Evolutionary conservation across 2,113 vertebrate genomes (phyloP), one percentile per base, ranked within the genome.

Genomic region (Todiramphus chloris): DNA sequence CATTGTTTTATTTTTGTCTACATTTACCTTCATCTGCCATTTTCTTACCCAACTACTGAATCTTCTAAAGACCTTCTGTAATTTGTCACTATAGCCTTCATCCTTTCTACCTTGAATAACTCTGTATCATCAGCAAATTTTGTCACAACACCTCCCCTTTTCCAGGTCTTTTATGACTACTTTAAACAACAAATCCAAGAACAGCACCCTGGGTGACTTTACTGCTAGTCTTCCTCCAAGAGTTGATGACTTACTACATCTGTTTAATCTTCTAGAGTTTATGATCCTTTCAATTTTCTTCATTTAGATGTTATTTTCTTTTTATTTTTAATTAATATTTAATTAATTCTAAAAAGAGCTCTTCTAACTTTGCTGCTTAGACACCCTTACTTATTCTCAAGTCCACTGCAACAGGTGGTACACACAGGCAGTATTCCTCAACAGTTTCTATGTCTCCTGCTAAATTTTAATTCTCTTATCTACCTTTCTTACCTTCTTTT

Each of bases 1-100:
- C 0, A 1, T 50, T 33, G 3, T 39, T 83, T 64, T 59, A n/a
- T 0, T 2, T 60, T 27, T 60, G 35, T 17, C 13, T 76, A 35
- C 10, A 8, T 81, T 58, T 75, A 18, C 3, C 75, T 83, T 74
- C 25, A 69, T 51, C 28, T 88, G 11, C 16, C 51, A 24, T 44
- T 82, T 60, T 91, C 64, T 85, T 25, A 28, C 5, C 5, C 13
- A 35, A 3, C 1, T 2, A 27, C 9, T 50, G 41, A 90, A 39
- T 46, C 31, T 31, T 68, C 4, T 73, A 77, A 66, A 13, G 58
- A 50, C 27, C 3, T 37, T 63, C n/a, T 93, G 37, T 11, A 88
- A 17, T 72, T 87, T 87, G 5, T 51, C 50, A 43, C 20, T 59
- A 58, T 20, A 37, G 5, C 37, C 43, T 84, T 78, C 9, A 69